Evolutionary conservation across 2,888 invertebrate species (phyloP).

Genomic region (Sesia bembeciformis): DNA sequence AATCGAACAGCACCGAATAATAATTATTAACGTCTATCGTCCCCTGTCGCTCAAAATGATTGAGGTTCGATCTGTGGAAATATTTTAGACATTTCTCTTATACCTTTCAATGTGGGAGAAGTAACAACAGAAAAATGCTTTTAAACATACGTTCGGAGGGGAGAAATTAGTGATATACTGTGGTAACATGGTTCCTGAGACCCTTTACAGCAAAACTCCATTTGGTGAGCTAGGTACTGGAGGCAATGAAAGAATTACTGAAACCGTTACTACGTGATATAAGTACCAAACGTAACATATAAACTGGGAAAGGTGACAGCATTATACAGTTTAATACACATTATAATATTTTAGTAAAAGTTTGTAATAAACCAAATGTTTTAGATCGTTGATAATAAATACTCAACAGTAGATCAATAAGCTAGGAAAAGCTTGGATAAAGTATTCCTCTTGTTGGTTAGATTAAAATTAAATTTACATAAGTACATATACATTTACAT

Average conservation of each 20-base stretch:
- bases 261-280: conserved; percentile 21
- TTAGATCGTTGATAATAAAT: too few species aligned
- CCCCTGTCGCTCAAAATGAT: conserved; percentile 9
- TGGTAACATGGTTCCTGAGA: conserved; percentile 15
- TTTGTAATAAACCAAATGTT: too few species aligned
- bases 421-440: too few species aligned
- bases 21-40: conserved; percentile 1
- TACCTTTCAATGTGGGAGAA: conserved; percentile 5
- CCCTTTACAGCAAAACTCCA: conserved; percentile 41
- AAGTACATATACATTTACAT: too few species aligned
- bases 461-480: too few species aligned
- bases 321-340: conserved; percentile 1
- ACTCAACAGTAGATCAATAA: too few species aligned
- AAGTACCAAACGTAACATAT: background rate
- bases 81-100: conserved; percentile 14
- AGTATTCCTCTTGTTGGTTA: too few species aligned
- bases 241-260: conserved; percentile 33
- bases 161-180: conserved; percentile 11
- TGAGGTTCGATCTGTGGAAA: conserved; percentile 10
- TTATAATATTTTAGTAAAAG: too few species aligned
- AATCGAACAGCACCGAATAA: background rate
- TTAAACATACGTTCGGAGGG: conserved; percentile 9
- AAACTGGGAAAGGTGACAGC: too few species aligned
- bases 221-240: conserved; percentile 32
- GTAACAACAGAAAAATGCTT: conserved; percentile 21